Base-by-base conservation (phyloP, 2,888 invertebrate genomes). In the Sclerodermus sp. region DNA sequence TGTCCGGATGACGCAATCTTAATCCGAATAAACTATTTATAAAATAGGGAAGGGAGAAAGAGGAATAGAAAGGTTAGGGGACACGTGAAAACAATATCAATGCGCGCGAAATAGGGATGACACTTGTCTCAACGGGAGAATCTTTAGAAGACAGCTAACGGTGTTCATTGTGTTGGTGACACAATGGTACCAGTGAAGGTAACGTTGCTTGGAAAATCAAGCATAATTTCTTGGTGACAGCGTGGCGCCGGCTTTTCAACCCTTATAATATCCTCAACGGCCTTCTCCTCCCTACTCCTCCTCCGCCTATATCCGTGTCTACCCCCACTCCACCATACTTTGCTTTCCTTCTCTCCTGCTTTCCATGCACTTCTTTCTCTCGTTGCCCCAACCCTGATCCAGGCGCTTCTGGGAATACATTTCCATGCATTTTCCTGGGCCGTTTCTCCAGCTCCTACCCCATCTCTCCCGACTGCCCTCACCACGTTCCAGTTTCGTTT, bases 141-240 rank as follows among this genome's bases (percentile, higher is more conserved):
- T 23, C 23, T 23, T 23, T 8, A 23, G 8, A 23, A 8, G 23
- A 23, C 3, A 23, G 8, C 23, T 39, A 13, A 41, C 29, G 14
- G 45, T 49, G 45, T 41, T 31, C 45, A 50, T 51, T 51, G 45
- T 51, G 46, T 38, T 48, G 30, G 50, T 51, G 51, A 55, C 34
- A 23, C 23, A 49, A 49, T 45, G 38, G 51, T 55, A 51, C 49
- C 39, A 47, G 49, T 43, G 23, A 23, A 41, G 55, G 48, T 38
- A 42, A 40, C 43, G 54, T 43, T 45, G 55, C 38, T 53, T 42
- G 60, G 54, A 61, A 60, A 69, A 69, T 68, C 62, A 62, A 62
- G 74, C 67, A 71, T 75, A 74, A 74, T 76, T 75, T 73, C 71
- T 70, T 58, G 70, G 71, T 70, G 76, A 75, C 76, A 73, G 70